A percentile compares a stretch with the other conserved stretches of the same genome.
These are phyloP conservation scores for Masnerella sp. DNA, from an alignment of 2,888 invertebrate species.

Conservation along the genomic window DNA sequence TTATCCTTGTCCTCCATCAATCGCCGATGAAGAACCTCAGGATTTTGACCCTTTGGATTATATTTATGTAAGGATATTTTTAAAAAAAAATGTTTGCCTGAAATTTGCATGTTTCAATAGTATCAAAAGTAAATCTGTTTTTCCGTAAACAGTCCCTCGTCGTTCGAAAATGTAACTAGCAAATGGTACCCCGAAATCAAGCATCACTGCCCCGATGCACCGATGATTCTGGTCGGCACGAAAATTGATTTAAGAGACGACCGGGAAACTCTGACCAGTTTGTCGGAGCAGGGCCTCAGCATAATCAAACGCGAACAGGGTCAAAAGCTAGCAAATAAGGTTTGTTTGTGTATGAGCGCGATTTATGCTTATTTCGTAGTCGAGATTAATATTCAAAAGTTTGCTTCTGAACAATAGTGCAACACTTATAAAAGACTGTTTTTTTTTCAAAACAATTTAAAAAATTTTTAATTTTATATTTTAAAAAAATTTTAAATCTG, in stretches of 20 bases:
- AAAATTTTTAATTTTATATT: too few relatives aligned
- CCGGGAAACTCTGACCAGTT: conserved; percentile 97
- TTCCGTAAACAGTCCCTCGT: conserved; percentile 99
- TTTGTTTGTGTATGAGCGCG: too few relatives aligned
- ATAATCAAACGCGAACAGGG: conserved; percentile 99
- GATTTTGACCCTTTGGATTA: conserved; percentile 78
- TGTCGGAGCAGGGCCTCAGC: conserved; percentile 95
- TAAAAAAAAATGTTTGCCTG: conserved; percentile 1
- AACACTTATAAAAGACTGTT: too few relatives aligned
- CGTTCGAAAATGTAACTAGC: conserved; percentile 99
- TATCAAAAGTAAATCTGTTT: too few relatives aligned
- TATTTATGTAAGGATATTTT: conserved; percentile 74
- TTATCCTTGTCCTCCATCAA: conserved; percentile 80
- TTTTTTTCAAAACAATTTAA: too few relatives aligned
- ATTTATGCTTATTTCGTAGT: too few relatives aligned
- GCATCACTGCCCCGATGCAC: conserved; percentile 99
- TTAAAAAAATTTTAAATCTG: too few relatives aligned
- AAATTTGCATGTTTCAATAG: conserved; percentile 29
- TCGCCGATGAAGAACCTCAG: conserved; percentile 78
- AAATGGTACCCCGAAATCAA: conserved; percentile 99
- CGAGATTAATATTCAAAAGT: too few relatives aligned
- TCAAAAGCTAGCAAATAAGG: conserved; percentile 97
- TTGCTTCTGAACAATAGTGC: too few relatives aligned
- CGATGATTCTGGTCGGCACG: conserved; percentile 98
- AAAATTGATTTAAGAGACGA: conserved; percentile 98